Evolutionary conservation across 2,888 invertebrate genomes (phyloP).

Genomic region (Lepidonotus clava): DNA sequence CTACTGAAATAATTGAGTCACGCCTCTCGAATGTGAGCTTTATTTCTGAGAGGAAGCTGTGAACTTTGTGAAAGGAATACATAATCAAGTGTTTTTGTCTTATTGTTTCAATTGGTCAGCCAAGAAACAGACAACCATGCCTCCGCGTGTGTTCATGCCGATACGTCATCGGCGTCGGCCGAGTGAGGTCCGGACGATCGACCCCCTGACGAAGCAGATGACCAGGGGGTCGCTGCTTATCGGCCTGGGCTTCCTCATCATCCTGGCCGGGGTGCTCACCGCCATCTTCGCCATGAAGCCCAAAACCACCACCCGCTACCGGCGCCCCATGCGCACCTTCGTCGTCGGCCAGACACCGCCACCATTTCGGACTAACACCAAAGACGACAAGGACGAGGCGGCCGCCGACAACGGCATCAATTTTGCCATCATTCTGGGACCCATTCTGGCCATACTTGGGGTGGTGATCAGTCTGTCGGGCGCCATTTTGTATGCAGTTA

Average conservation of each 20-base stretch:
- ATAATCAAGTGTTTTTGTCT: no score
- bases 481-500: conserved; percentile 40
- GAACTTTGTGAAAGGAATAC: no score
- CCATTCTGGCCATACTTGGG: background rate
- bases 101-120: no score
- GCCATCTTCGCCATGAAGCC: conserved; percentile 44
- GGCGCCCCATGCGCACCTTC: conserved; percentile 28
- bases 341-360: conserved; percentile 13
- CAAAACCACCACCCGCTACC: background rate
- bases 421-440: conserved; percentile 7
- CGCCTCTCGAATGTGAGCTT: no score
- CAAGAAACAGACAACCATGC: background rate
- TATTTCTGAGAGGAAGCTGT: no score
- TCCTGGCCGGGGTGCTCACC: conserved; percentile 29
- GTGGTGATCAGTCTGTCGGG: background rate
- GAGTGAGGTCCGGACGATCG: background rate
- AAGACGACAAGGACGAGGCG: background rate
- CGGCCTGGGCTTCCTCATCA: conserved; percentile 15
- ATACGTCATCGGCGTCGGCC: conserved; percentile 39
- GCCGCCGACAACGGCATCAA: background rate
- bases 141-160: conserved; percentile 36
- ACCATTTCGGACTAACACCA: conserved; percentile 8
- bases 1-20: no score
- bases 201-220: conserved; percentile 14
- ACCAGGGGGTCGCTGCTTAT: conserved; percentile 27